Percentiles rank a stretch among this genome's conserved stretches.
These are phyloP conservation scores for Syngnathus typhle DNA, from an alignment of 2,113 vertebrate genomes.

Conservation along the genomic window DNA sequence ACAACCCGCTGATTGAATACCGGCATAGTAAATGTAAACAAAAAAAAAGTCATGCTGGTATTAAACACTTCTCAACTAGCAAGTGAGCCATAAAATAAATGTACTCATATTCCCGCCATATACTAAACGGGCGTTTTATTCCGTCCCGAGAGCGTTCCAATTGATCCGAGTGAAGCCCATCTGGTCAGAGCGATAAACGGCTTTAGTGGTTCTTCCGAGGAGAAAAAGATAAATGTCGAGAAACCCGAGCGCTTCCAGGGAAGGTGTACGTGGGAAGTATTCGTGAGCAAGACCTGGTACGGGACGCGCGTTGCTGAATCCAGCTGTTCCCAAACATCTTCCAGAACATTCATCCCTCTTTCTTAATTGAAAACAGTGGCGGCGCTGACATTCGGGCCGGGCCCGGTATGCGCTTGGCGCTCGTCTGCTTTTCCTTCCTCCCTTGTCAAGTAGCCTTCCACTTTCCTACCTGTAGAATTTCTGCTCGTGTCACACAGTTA, in stretches of 20 bases:
- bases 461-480: slow-evolving; percentile 11
- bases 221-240: slow-evolving; percentile 13
- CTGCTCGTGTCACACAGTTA: slow-evolving; percentile 50
- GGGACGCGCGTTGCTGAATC: slow-evolving; percentile 12
- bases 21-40: background rate
- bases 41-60: background rate
- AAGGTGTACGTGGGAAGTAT: slow-evolving; percentile 32
- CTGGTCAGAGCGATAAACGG: slow-evolving; percentile 7
- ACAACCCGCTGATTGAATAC: too few species aligned
- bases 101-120: background rate
- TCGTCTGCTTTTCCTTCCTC: slow-evolving; percentile 39
- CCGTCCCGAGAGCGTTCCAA: slow-evolving; percentile 1
- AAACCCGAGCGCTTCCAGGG: slow-evolving; percentile 11
- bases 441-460: slow-evolving; percentile 22
- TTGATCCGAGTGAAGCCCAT: slow-evolving; percentile 9
- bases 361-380: slow-evolving; percentile 53
- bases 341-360: slow-evolving; percentile 27
- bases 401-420: slow-evolving; percentile 22
- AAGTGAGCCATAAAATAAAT: background rate
- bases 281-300: slow-evolving; percentile 9
- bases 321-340: slow-evolving; percentile 47
- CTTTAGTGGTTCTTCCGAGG: slow-evolving; percentile 9
- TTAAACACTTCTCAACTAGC: background rate
- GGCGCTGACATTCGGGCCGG: slow-evolving; percentile 37
- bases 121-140: slow-evolving; percentile 14